phyloP scores from a whole-genome alignment of 2,113 vertebrate genomes.

The Xyliphius kryptos region DNA sequence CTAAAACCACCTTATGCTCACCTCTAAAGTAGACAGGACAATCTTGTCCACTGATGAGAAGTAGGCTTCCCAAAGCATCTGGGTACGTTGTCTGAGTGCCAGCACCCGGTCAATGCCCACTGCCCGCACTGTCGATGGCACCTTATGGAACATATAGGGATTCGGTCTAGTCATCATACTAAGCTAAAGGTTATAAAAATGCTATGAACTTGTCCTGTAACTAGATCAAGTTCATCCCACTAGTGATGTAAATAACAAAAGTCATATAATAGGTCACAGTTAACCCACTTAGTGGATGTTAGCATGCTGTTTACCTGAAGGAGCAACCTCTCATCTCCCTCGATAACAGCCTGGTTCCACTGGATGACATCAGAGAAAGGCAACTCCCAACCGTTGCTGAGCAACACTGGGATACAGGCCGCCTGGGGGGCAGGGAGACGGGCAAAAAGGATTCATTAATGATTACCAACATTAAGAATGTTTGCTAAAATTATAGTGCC shows the following conservation, averaged over 20 bases:
- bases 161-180: too few species aligned
- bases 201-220: too few species aligned
- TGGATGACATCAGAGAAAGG: slow-evolving; percentile 90
- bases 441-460: too few species aligned
- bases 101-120: slow-evolving; percentile 71
- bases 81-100: slow-evolving; percentile 83
- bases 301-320: slow-evolving; percentile 83
- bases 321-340: slow-evolving; percentile 77
- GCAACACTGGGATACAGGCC: slow-evolving; percentile 86
- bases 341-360: slow-evolving; percentile 82
- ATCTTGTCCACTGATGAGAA: slow-evolving; percentile 93
- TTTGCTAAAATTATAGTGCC: too few species aligned
- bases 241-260: too few species aligned
- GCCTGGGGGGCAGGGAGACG: too few species aligned
- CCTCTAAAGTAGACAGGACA: slow-evolving; percentile 85
- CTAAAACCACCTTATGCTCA: slow-evolving; percentile 51
- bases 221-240: too few species aligned
- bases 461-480: too few species aligned
- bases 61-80: slow-evolving; percentile 92
- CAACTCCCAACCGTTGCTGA: slow-evolving; percentile 92
- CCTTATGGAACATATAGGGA: too few species aligned
- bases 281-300: too few species aligned
- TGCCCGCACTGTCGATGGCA: slow-evolving; percentile 73
- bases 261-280: too few species aligned
- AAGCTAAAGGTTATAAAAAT: too few species aligned